These are phyloP conservation scores for Pseudolaguvia tuberculata DNA, from an alignment of 2,113 vertebrate genomes.

Conservation along the genomic window DNA sequence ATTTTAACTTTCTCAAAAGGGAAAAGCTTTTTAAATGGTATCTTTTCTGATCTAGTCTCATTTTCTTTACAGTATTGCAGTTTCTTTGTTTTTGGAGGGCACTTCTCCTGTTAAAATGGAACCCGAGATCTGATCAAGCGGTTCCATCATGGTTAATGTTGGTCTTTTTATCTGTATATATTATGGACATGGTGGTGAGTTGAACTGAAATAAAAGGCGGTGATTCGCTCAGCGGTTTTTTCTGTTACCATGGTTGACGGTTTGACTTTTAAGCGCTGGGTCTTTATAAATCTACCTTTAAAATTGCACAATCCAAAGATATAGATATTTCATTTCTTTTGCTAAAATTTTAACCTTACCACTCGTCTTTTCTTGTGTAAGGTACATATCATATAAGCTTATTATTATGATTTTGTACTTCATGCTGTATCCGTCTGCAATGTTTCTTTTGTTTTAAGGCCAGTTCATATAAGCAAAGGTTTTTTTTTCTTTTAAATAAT, in stretches of 20 bases:
- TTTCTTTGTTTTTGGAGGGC: slow-evolving; percentile 55
- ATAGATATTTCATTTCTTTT: slow-evolving; percentile 65
- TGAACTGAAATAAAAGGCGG: slow-evolving; percentile 1
- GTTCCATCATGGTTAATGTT: slow-evolving; percentile 27
- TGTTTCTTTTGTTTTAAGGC: slow-evolving; percentile 45
- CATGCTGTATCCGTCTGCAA: slow-evolving; percentile 41
- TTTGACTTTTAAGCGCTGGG: slow-evolving; percentile 36
- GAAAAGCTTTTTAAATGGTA: slow-evolving; percentile 8
- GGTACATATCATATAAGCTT: slow-evolving; percentile 63
- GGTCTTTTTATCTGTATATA: slow-evolving; percentile 5
- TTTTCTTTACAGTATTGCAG: slow-evolving; percentile 44
- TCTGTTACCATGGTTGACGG: slow-evolving; percentile 29
- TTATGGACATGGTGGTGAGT: slow-evolving; percentile 10
- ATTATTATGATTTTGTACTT: slow-evolving; percentile 57
- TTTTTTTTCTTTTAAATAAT: slow-evolving; percentile 46
- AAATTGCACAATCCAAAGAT: slow-evolving; percentile 75
- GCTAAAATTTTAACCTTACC: slow-evolving; percentile 60
- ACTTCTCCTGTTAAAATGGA: slow-evolving; percentile 54
- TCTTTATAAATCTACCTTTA: slow-evolving; percentile 63
- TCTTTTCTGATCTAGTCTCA: slow-evolving; percentile 31
- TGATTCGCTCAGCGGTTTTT: slow-evolving; percentile 13
- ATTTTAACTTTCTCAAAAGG: slow-evolving; percentile 56
- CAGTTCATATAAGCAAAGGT: slow-evolving; percentile 34
- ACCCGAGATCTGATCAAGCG: neutral
- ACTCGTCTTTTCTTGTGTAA: slow-evolving; percentile 60